Base-by-base conservation (phyloP, 2,113 vertebrate species). In the Panthera uncia region DNA sequence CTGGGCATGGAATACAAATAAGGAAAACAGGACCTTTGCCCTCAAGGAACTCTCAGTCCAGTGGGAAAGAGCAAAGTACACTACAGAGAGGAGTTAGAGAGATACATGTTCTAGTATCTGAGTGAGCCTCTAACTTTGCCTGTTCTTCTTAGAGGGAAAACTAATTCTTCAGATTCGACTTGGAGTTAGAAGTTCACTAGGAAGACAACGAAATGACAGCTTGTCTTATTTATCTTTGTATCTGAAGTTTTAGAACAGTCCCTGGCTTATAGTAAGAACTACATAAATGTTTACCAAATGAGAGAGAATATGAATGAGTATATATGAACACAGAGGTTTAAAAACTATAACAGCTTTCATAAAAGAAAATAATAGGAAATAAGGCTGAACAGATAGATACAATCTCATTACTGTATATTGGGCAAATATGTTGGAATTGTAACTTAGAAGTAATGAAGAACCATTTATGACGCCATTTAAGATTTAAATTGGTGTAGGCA, bases 361-460 rank as follows among this genome's bases (percentile, higher is more conserved):
- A 21, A 52, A 85, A 63, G 38, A 85, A 93, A 89, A 41, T 18
- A 23, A 33, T 68, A 9, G 48, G 8, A 76, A 84, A 71, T 84
- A 89, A 73, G 45, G 5, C 90, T 89, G 41, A 89, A 33, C 27
- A 63, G 50, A 48, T 52, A 55, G 50, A 61, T 33, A 52, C 23
- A 33, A 11, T 78, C 31, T 78, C 63, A 50, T 45, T 71, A 65
- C 14, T 74, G 41, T 45, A 1, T 13, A 11, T 33, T 92, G 71
- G 55, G 55, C 23, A 41, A 31, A 52, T 92, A 68, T 15, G 29
- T 74, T 61, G 65, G 48, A 76, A 71, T 69, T 80, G 7, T 89
- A 50, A 83, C 93, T 83, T 76, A 68, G 84, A 89, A 33, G 57
- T 84, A 76, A 83, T n/a, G n/a, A 91, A 52, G 74, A 88, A 57